Base-by-base conservation (phyloP, 2,888 invertebrate species). In the Tupiocoris notatus region DNA sequence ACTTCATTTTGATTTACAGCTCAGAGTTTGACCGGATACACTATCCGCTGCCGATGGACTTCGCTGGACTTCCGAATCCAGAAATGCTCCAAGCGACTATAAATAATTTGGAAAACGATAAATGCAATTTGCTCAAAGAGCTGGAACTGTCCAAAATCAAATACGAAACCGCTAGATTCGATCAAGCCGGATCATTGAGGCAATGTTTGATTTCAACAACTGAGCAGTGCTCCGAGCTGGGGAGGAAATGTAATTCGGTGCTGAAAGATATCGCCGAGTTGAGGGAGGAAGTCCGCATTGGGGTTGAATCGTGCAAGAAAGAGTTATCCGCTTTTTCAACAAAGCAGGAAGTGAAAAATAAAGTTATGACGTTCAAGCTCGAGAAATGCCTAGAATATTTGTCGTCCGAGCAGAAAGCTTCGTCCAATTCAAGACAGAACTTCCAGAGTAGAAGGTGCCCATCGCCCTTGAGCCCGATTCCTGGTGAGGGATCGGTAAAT, bases 21-120 rank as follows among this genome's bases (percentile, higher is more conserved):
- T 87, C 86, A 18, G 87, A 87, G 83, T 87, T 87, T 81, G 87
- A 87, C 81, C 84, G 85, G 86, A 86, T 87, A 79, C 85, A 86
- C 81, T 87, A 87, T 82, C 87, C 87, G 20, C 81, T 88, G 77
- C 86, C 87, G 7, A 79, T 87, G 80, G 86, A 87, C 80, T 87
- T 87, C 80, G 86, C 85, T 79, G 87, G 87, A 22, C 84, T 85
- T 25, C 87, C 87, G 17, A 86, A 87, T 82, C 85, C 87, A 17
- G 78, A 82, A 64, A 82, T 86, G 77, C 82, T 87, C 61, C 87
- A 87, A 83, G 83, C 84, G 0, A 87, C 85, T 0, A 86, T 87
- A 65, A 82, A 84, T 71, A 83, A 84, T 81, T 81, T 87, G 56
- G 86, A 86, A 80, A 80, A 83, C 6, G 87, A 87, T 82, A 82